These are phyloP conservation scores for Heliocidaris erythrogramma DNA, from an alignment of 35 echinoderm and acorn worm genomes.

Conservation along the genomic window DNA sequence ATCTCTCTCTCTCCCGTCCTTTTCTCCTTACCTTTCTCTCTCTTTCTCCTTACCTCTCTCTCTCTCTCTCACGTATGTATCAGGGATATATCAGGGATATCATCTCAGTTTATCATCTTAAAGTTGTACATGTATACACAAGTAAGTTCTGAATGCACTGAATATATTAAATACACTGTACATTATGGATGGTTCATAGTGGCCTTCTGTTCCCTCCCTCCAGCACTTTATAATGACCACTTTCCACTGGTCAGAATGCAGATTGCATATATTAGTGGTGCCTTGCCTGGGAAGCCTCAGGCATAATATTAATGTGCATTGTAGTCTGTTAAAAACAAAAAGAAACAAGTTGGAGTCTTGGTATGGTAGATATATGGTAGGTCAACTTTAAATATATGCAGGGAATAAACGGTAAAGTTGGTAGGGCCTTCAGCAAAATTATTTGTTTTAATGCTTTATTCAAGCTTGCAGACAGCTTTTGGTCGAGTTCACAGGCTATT, in stretches of 20 bases:
- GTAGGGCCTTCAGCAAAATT: not conserved
- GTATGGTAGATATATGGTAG: not conserved
- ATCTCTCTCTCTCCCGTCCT: no score
- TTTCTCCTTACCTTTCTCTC: no score
- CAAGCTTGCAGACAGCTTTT: not conserved
- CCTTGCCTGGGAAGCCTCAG: not conserved
- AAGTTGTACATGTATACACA: not conserved
- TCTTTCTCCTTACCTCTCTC: not conserved
- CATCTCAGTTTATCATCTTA: not conserved
- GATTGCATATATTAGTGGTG: not conserved
- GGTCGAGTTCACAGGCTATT: not conserved
- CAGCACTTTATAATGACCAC: not conserved
- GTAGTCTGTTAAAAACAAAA: not conserved
- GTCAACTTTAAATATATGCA: not conserved
- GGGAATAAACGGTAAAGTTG: not conserved
- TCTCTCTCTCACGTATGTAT: not conserved
- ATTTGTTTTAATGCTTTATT: not conserved
- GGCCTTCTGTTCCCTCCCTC: not conserved
- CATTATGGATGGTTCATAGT: not conserved
- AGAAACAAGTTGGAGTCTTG: not conserved
- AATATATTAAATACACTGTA: not conserved
- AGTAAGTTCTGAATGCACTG: not conserved
- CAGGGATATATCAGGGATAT: not conserved
- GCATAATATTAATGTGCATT: not conserved
- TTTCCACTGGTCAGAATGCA: not conserved